These are phyloP conservation scores for Physella acuta DNA, from an alignment of 1,140 invertebrate species.

Conservation along the genomic window DNA sequence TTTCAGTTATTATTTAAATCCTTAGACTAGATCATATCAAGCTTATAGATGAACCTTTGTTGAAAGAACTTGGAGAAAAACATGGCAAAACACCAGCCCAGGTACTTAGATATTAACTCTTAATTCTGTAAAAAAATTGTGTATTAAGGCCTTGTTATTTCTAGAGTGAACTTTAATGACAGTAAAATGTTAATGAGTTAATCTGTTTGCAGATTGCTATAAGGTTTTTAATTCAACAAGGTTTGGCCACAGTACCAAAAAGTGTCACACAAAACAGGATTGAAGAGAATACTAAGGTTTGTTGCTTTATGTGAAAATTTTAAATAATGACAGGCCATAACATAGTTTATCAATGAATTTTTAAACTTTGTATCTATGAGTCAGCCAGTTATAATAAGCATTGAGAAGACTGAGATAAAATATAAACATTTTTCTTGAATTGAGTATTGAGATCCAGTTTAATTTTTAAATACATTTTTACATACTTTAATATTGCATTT, in stretches of 20 bases:
- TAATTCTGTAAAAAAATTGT: not conserved
- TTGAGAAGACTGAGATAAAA: not conserved
- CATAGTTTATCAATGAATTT: not conserved
- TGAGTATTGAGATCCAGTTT: not conserved
- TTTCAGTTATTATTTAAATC: no score
- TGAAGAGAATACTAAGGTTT: slow-evolving; percentile 58
- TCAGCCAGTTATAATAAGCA: not conserved
- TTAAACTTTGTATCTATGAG: not conserved
- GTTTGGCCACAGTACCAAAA: slow-evolving; percentile 82
- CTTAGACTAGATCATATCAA: no score
- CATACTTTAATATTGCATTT: not conserved
- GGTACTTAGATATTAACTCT: slow-evolving; percentile 57
- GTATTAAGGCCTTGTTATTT: not conserved
- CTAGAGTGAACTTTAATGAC: not conserved
- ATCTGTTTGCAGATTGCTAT: slow-evolving; percentile 70
- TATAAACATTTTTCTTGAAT: not conserved
- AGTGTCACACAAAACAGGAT: slow-evolving; percentile 75
- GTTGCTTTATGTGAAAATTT: not conserved
- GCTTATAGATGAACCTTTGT: slow-evolving; percentile 68
- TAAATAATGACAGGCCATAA: not conserved
- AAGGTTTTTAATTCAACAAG: slow-evolving; percentile 74
- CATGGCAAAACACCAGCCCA: slow-evolving; percentile 77
- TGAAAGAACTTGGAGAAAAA: slow-evolving; percentile 70
- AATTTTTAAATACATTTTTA: not conserved
- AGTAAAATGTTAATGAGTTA: not conserved